These are phyloP conservation scores for Protodeltote pygarga DNA, from an alignment of 2,888 invertebrate species.

Conservation along the genomic window DNA sequence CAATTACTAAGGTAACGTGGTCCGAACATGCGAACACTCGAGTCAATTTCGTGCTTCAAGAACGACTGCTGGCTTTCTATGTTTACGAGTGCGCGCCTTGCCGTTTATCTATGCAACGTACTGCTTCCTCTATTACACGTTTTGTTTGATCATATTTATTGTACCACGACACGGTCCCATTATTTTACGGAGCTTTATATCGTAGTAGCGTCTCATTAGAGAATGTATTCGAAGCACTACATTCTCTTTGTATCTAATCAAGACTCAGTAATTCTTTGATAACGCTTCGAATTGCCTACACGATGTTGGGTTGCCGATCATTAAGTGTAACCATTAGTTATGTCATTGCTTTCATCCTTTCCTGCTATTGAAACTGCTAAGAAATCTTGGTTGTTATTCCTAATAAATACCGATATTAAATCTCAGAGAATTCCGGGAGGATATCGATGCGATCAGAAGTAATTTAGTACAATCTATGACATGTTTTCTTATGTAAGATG, in stretches of 20 bases:
- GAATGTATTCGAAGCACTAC: slow-evolving; percentile 66
- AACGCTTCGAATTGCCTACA: slow-evolving; percentile 53
- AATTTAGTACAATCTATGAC: slow-evolving; percentile 18
- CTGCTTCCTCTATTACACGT: slow-evolving; percentile 77
- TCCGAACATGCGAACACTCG: slow-evolving; percentile 70
- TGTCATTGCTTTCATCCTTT: slow-evolving; percentile 38
- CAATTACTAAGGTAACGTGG: slow-evolving; percentile 80
- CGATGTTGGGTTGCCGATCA: slow-evolving; percentile 48
- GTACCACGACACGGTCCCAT: slow-evolving; percentile 66
- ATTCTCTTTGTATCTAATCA: slow-evolving; percentile 63
- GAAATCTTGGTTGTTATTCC: slow-evolving; percentile 22
- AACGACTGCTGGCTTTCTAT: slow-evolving; percentile 64
- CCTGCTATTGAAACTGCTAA: slow-evolving; percentile 29
- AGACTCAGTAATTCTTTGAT: slow-evolving; percentile 60
- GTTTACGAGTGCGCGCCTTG: slow-evolving; percentile 69
- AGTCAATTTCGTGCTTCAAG: slow-evolving; percentile 74
- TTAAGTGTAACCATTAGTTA: slow-evolving; percentile 53
- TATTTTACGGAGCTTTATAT: slow-evolving; percentile 70
- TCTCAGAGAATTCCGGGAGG: slow-evolving; percentile 11
- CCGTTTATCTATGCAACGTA: slow-evolving; percentile 80
- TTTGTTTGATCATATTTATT: slow-evolving; percentile 83
- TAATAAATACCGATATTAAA: slow-evolving; percentile 12
- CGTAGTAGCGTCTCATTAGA: slow-evolving; percentile 74
- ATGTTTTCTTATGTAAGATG: slow-evolving; percentile 46
- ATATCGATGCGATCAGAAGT: slow-evolving; percentile 17